Base-by-base conservation (phyloP, 2,888 invertebrate species). In the Eucriotettix oculatus region DNA sequence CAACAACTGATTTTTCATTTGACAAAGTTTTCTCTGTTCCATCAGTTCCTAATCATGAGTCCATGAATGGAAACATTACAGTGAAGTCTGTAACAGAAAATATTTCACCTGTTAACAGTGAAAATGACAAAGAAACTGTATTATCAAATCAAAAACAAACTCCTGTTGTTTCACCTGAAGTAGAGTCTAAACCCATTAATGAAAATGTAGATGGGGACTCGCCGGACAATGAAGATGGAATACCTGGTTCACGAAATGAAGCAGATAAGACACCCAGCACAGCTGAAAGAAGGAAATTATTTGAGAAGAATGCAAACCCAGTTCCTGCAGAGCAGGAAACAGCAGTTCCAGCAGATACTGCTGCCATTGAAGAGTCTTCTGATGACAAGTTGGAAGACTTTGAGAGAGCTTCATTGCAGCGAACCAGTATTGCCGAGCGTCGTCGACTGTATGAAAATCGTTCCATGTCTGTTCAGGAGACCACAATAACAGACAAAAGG, bases 1-100 rank as follows among this genome's bases (percentile, higher is more conserved):
- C 48, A 44, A 62, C 60, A 29, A 59, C 64, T 56, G 63, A 64
- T 67, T 86, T 88, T 68, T 85, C 84, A 0, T 88, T 89, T 68
- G 87, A 87, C 71, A 87, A 87, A 70, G 87, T 89, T 40, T 89
- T 90, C 72, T 85, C 85, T 0, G 90, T 89, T 10, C 89, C 90
- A 0, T 77, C 83, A 1, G 87, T 83, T 1, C 88, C 88, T 0
- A 82, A 79, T 58, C 54, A 56, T 44, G 61, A 61, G 16, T 12
- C 59, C n/a, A 52, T 48, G 14, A 48, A 48, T 48, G 48, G 48
- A 48, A 29, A 29, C 29, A 29, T 29, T 5, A 29, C 29, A 29
- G 7, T 29, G 29, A 29, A 29, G 29, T 2, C 29, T 29, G 29
- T 29, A 29, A 29, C 29, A 5, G 29, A 29, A 29, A 29, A 29